A percentile compares a stretch with the other conserved stretches of the same genome.
These are phyloP conservation scores for Myrmecobius fasciatus DNA, from an alignment of 2,113 vertebrate genomes.

Conservation along the genomic window DNA sequence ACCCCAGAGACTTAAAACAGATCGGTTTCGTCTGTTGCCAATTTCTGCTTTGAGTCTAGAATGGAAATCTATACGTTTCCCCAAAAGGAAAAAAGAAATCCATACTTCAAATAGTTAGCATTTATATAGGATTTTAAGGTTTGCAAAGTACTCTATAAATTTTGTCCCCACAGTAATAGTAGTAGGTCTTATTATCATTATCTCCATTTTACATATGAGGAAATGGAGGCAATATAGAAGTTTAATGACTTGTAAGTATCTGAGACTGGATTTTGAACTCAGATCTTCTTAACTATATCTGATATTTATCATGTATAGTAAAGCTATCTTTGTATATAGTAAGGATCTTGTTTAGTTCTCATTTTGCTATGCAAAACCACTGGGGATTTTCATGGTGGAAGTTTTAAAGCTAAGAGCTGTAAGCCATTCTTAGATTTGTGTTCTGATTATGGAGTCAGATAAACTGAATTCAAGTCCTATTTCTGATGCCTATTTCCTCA, in stretches of 20 bases:
- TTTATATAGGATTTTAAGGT: not conserved
- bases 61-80: not conserved
- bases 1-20: not conserved
- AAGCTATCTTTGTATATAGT: not conserved
- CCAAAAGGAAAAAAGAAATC: slow-evolving; percentile 22
- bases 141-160: not conserved
- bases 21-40: not conserved
- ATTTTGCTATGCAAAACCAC: slow-evolving; percentile 8
- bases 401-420: slow-evolving; percentile 38
- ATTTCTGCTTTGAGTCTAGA: not conserved
- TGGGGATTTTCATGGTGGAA: slow-evolving; percentile 23
- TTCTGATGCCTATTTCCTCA: not conserved
- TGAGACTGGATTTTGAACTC: not conserved
- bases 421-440: slow-evolving; percentile 14
- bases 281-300: not conserved
- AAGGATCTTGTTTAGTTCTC: not conserved
- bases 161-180: not conserved
- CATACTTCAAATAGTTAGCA: not conserved
- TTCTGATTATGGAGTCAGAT: not conserved
- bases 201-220: not conserved
- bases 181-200: not conserved
- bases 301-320: not conserved
- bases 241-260: not conserved
- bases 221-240: not conserved
- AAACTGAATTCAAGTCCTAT: not conserved